Evolutionary conservation across 2,797 vertebrate genomes (phyloP).

Genomic region (Hybognathus amarus): DNA sequence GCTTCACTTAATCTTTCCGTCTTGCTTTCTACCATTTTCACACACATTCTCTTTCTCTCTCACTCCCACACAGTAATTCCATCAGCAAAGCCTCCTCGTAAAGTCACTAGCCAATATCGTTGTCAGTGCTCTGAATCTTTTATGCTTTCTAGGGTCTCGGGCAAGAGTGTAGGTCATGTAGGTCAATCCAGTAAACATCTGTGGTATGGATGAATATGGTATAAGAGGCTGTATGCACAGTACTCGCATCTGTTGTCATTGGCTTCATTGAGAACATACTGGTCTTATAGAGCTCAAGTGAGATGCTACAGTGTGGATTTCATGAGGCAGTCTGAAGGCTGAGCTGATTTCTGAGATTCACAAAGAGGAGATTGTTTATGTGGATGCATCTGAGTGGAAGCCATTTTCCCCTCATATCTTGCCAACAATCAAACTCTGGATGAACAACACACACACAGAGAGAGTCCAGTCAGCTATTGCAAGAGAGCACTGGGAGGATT

Average conservation of each 20-base stretch:
- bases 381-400: slow-evolving; percentile 20
- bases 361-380: slow-evolving; percentile 33
- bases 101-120: slow-evolving; percentile 22
- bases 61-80: background rate
- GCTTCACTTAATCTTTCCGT: slow-evolving; percentile 34
- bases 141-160: slow-evolving; percentile 25
- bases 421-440: slow-evolving; percentile 29
- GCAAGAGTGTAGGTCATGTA: background rate
- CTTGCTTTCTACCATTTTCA: slow-evolving; percentile 24
- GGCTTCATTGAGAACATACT: slow-evolving; percentile 2
- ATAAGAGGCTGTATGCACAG: background rate
- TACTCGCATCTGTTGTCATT: slow-evolving; percentile 22
- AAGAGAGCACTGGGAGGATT: background rate
- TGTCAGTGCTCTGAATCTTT: slow-evolving; percentile 27
- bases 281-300: slow-evolving; percentile 30
- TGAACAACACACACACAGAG: background rate
- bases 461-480: background rate
- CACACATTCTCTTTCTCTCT: background rate
- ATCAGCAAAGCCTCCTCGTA: slow-evolving; percentile 24
- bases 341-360: slow-evolving; percentile 27
- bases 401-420: slow-evolving; percentile 10
- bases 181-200: slow-evolving; percentile 31
- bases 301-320: slow-evolving; percentile 27
- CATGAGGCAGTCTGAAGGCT: slow-evolving; percentile 18
- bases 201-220: background rate